Conservation (phyloP, 2,888 invertebrate species). For the Drosophila diplacantha region DNA sequence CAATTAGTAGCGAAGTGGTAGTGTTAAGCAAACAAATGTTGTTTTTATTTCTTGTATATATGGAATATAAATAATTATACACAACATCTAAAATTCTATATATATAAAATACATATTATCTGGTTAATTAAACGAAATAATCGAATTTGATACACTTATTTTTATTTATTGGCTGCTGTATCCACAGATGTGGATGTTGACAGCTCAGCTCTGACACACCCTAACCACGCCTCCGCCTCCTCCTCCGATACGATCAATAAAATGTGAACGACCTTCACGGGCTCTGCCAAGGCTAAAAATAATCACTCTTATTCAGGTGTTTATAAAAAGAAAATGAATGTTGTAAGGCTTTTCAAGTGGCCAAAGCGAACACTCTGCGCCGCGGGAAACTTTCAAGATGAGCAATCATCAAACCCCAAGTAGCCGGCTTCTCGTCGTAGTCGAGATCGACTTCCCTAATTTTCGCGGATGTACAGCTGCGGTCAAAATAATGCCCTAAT, state of each 20-base stretch:
- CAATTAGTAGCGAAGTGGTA: constrained; percentile 40
- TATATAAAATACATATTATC: constrained; percentile 40
- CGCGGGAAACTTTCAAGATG: constrained; percentile 1
- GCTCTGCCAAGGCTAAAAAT: constrained; percentile 24
- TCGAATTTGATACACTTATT: constrained; percentile 22
- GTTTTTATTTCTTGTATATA: constrained; percentile 49
- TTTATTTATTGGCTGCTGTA: constrained; percentile 7
- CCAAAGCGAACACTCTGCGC: not conserved
- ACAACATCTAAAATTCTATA: constrained; percentile 41
- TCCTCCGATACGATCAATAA: constrained; percentile 11
- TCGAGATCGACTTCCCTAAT: not conserved
- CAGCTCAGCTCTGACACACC: constrained; percentile 18
- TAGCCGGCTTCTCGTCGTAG: too few species aligned
- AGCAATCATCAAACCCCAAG: not conserved
- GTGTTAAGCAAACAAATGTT: constrained; percentile 34
- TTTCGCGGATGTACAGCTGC: not conserved
- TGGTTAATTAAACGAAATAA: constrained; percentile 35
- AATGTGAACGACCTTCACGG: constrained; percentile 26
- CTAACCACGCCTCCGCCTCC: not conserved
- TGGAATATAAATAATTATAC: constrained; percentile 41
- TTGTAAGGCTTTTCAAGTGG: constrained; percentile 13
- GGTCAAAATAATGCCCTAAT: not conserved
- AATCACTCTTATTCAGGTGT: constrained; percentile 20
- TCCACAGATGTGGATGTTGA: not conserved
- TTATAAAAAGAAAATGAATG: constrained; percentile 17